A percentile compares a stretch with the other conserved stretches of the same genome.
Conservation (phyloP, 2,113 vertebrate species). For the Grammomys dolichurus region DNA sequence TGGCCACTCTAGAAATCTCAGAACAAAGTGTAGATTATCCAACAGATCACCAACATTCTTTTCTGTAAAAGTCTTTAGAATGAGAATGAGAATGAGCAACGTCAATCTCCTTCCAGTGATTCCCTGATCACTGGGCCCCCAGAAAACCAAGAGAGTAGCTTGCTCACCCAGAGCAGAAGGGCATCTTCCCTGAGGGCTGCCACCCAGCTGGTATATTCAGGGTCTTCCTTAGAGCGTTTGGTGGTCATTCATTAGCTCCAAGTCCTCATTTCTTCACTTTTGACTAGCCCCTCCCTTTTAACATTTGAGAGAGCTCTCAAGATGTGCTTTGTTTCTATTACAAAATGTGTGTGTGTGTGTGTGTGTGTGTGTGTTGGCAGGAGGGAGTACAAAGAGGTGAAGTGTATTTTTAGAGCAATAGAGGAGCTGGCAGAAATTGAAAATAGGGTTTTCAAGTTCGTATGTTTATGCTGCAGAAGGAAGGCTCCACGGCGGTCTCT, state of each 20-base stretch:
- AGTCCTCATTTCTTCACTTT: conserved; percentile 59
- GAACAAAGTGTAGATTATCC: conserved; percentile 60
- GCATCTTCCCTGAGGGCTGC: background rate
- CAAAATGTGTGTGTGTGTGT: conserved; percentile 52
- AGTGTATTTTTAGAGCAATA: conserved; percentile 70
- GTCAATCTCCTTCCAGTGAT: background rate
- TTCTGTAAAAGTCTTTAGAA: conserved; percentile 48
- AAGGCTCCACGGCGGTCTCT: conserved; percentile 6
- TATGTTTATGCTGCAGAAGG: conserved; percentile 69
- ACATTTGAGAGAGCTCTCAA: background rate
- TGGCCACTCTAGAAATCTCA: conserved; percentile 62
- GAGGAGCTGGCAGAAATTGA: conserved; percentile 70
- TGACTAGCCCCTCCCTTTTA: background rate
- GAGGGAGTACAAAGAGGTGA: background rate
- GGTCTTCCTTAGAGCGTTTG: background rate
- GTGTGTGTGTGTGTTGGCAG: background rate
- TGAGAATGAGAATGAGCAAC: background rate
- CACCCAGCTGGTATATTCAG: background rate
- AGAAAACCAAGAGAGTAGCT: conserved; percentile 29
- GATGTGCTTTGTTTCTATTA: conserved; percentile 70
- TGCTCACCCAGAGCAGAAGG: conserved; percentile 47
- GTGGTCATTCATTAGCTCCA: conserved; percentile 37
- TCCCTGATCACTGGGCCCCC: background rate
- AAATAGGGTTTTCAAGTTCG: conserved; percentile 78
- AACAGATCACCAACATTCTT: background rate